Conservation (phyloP, 1,140 invertebrate species). For the Sycobia sp. region DNA sequence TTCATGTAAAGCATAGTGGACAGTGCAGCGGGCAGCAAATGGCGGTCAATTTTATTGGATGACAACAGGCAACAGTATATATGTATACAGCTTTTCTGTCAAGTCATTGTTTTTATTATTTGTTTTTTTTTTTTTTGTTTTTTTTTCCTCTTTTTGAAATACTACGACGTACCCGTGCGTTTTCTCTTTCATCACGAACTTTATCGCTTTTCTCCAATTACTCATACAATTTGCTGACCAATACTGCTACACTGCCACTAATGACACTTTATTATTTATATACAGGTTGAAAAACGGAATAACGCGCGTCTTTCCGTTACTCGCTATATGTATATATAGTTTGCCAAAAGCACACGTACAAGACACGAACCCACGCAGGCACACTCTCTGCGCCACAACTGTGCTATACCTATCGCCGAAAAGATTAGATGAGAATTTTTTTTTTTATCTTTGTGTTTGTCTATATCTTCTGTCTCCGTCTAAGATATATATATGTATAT, state of each 20-base stretch:
- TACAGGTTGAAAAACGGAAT: too few species aligned
- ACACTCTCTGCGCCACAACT: too few species aligned
- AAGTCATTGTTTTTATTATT: slow-evolving; percentile 8
- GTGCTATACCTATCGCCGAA: too few species aligned
- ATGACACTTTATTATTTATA: slow-evolving; percentile 2
- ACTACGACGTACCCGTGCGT: too few species aligned
- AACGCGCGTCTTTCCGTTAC: background rate
- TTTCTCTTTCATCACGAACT: too few species aligned
- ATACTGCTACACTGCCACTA: slow-evolving; percentile 16
- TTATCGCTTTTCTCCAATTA: too few species aligned
- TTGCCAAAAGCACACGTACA: too few species aligned
- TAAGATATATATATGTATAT: slow-evolving; percentile 3
- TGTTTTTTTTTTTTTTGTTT: slow-evolving; percentile 22
- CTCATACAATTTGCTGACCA: too few species aligned
- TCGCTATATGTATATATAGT: too few species aligned
- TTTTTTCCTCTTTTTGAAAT: too few species aligned
- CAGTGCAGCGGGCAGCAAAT: slow-evolving; percentile 15
- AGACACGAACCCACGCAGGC: too few species aligned
- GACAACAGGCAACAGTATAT: slow-evolving; percentile 22
- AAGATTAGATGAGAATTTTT: background rate
- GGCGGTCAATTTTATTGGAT: slow-evolving; percentile 5
- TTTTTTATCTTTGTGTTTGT: slow-evolving; percentile 16
- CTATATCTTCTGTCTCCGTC: slow-evolving; percentile 8
- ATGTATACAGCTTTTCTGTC: too few species aligned
- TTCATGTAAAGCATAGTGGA: slow-evolving; percentile 10